Evolutionary conservation across 2,113 vertebrate genomes (phyloP).

Genomic region (Xyliphius kryptos): DNA sequence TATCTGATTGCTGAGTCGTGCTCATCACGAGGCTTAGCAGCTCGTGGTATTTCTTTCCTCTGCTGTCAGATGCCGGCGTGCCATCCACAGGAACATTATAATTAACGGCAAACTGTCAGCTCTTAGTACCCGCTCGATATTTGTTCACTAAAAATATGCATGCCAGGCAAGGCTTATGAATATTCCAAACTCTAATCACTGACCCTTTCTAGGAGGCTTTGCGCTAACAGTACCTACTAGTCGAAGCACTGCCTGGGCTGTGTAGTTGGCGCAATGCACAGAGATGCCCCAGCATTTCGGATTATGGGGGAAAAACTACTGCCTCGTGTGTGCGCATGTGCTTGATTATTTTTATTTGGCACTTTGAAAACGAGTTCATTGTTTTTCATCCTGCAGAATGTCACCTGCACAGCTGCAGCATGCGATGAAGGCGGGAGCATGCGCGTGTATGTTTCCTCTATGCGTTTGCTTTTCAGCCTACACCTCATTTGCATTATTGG

Average conservation of each 20-base stretch:
- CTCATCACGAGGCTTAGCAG: slow-evolving; percentile 20
- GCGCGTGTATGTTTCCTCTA: slow-evolving; percentile 25
- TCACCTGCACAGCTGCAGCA: slow-evolving; percentile 32
- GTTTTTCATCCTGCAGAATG: slow-evolving; percentile 27
- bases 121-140: slow-evolving; percentile 45
- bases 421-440: slow-evolving; percentile 15
- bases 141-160: slow-evolving; percentile 51
- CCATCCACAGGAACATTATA: slow-evolving; percentile 36
- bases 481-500: slow-evolving; percentile 23
- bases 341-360: too few species aligned
- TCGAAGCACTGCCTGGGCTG: too few species aligned
- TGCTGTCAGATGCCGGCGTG: slow-evolving; percentile 32
- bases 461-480: slow-evolving; percentile 9
- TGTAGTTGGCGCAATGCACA: slow-evolving; percentile 9
- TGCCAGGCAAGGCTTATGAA: slow-evolving; percentile 51
- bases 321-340: slow-evolving; percentile 9
- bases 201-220: slow-evolving; percentile 19
- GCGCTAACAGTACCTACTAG: too few species aligned
- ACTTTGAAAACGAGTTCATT: slow-evolving; percentile 29
- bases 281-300: slow-evolving; percentile 1
- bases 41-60: slow-evolving; percentile 17
- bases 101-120: slow-evolving; percentile 36
- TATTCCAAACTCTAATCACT: slow-evolving; percentile 47
- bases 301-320: slow-evolving; percentile 23
- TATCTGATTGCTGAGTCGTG: slow-evolving; percentile 2